Evolutionary conservation across 2,113 vertebrate genomes (phyloP).

Genomic region (Chloropsis cyanopogon): DNA sequence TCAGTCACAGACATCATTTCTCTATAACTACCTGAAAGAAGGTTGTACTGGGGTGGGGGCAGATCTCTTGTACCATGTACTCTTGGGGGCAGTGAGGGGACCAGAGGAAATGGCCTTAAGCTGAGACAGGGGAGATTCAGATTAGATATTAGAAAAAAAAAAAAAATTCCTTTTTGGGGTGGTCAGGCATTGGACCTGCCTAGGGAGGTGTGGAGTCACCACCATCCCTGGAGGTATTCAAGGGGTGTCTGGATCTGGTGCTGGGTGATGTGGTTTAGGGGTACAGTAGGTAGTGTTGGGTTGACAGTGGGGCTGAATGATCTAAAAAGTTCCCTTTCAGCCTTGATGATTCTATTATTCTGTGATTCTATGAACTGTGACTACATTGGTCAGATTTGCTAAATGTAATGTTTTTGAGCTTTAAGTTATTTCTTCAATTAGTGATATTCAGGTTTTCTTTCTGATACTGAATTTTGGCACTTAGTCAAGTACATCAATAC

Average conservation of each 20-base stretch:
- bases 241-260: background rate
- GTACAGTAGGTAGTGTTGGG: background rate
- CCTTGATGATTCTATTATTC: background rate
- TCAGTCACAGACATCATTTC: background rate
- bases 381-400: background rate
- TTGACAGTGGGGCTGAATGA: no score
- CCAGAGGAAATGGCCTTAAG: background rate
- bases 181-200: background rate
- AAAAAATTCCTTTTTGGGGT: rapidly evolving
- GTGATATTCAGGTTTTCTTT: background rate
- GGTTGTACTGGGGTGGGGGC: rapidly evolving
- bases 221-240: no score
- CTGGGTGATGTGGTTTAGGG: background rate
- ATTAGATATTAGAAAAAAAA: no score
- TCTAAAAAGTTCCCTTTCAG: background rate
- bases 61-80: background rate
- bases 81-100: background rate
- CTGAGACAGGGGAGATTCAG: background rate
- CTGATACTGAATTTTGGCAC: background rate
- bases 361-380: background rate
- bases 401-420: background rate
- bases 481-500: background rate
- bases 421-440: background rate
- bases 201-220: no score
- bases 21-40: background rate